Conservation (phyloP, 2,113 vertebrate genomes). For the Pogona vitticeps region DNA sequence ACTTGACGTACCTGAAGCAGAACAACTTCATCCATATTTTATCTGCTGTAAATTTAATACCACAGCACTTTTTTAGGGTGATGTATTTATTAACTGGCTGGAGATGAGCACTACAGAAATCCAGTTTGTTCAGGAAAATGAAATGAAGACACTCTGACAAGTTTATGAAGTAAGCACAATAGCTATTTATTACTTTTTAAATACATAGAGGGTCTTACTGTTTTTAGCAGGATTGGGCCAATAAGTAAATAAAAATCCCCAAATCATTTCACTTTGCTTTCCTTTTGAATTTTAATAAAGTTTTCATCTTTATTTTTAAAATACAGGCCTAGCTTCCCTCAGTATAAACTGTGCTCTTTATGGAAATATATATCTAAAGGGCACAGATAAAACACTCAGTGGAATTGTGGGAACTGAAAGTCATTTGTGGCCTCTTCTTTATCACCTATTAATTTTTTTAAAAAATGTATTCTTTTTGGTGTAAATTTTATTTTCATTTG, state of each 20-base stretch:
- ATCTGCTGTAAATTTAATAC: constrained; percentile 91
- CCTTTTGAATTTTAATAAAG: constrained; percentile 78
- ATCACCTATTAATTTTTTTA: constrained; percentile 52
- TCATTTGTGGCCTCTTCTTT: constrained; percentile 57
- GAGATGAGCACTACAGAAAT: constrained; percentile 84
- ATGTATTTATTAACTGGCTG: constrained; percentile 95
- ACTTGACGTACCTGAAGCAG: constrained; percentile 91
- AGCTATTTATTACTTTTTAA: constrained; percentile 89
- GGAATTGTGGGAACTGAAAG: constrained; percentile 68
- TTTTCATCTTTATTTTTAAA: constrained; percentile 69
- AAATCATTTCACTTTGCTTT: constrained; percentile 71
- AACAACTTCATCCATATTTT: constrained; percentile 97
- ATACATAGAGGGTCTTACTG: constrained; percentile 72
- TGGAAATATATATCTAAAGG: constrained; percentile 73
- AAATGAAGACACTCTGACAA: constrained; percentile 93
- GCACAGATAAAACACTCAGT: constrained; percentile 70
- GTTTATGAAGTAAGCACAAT: constrained; percentile 95
- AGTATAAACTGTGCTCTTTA: constrained; percentile 59
- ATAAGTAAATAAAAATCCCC: constrained; percentile 77
- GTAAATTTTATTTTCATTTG: constrained; percentile 69
- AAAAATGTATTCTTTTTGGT: constrained; percentile 57
- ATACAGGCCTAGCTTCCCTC: constrained; percentile 27
- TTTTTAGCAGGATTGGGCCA: constrained; percentile 77
- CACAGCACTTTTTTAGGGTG: constrained; percentile 92
- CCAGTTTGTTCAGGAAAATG: constrained; percentile 90